A percentile compares a stretch with the other conserved stretches of the same genome.
Conservation (phyloP, 2,797 vertebrate species). For the Lepus oiostolus region DNA sequence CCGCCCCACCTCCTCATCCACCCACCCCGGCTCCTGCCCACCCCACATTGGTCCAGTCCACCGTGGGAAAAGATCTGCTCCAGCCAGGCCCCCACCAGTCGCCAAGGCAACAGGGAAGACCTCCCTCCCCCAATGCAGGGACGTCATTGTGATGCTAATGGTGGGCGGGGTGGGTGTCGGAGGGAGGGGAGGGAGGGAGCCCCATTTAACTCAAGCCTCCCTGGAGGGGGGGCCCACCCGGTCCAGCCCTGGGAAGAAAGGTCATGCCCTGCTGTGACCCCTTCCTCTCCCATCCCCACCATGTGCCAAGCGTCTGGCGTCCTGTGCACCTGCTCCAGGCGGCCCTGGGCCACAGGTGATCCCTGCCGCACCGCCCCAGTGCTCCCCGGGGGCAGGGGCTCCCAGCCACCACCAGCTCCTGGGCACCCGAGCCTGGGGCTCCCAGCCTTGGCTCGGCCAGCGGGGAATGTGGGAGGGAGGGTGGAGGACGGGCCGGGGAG, state of each 20-base stretch:
- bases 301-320: neutral
- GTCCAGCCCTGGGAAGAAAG: neutral
- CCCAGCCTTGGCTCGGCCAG: neutral
- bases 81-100: conserved; percentile 63
- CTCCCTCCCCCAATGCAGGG: conserved; percentile 63
- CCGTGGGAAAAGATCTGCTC: conserved; percentile 76
- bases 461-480: conserved; percentile 53
- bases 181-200: neutral
- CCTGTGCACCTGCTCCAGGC: neutral
- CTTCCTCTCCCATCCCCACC: neutral
- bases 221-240: neutral
- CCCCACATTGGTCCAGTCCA: conserved; percentile 59
- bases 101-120: conserved; percentile 73
- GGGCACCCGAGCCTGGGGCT: neutral
- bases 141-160: conserved; percentile 86
- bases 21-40: neutral
- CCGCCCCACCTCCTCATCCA: neutral
- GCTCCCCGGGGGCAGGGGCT: no score
- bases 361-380: neutral
- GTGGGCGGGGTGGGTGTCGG: conserved; percentile 72
- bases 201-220: conserved; percentile 71
- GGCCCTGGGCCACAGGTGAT: neutral
- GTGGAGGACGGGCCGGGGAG: conserved; percentile 1
- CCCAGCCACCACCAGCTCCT: neutral
- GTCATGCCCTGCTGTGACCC: neutral